Evolutionary conservation across 37 sponge, comb jelly and placozoan species (phyloP), one percentile per base, ranked within the genome.

Genomic region (Amphimedon queenslandica): DNA sequence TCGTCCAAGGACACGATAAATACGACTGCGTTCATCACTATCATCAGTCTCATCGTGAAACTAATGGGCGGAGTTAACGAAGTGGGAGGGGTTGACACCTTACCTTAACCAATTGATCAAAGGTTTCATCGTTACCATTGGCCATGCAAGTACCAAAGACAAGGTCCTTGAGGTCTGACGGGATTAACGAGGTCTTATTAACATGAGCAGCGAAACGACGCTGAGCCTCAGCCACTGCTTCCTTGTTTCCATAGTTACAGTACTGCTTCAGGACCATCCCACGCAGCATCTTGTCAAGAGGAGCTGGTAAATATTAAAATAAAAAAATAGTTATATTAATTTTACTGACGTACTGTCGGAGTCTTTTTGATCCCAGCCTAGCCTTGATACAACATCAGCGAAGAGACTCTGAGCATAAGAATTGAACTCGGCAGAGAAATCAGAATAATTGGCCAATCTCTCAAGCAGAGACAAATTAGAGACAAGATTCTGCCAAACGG

Each of bases 1-100:
- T 24, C 43, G n/a, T 0, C 99, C 95, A 34, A 98, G 80, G 18
- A 68, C 69, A 23, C 90, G 76, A 39, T 86, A 85, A 30, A 98
- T 69, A 63, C 99, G 58, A 36, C 82, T 84, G 68, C 74, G 78
- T 85, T 98, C 99, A 64, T 98, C 99, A 55, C 92, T 91, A 3
- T 74, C 70, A 66, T 91, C 90, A 10, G 90, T 73, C 28, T 51
- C 55, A n/a, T 82, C 75, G 55, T 89, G 81, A 42, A 98, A 75
- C 84, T 94, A 43, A 2, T 2, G n/a, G n/a, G n/a, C n/a, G n/a
- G n/a, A n/a, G n/a, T n/a, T n/a, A n/a, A 4, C 38, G 10, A 25
- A 79, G 53, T 47, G 53, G 53, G 53, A 8, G 53, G 8, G 53
- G 53, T 60, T 25, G 8, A 25, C 23, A 60, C 61, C 8, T 37